Evolutionary conservation across 2,113 vertebrate genomes (phyloP).

Genomic region (Dicentrarchus labrax): DNA sequence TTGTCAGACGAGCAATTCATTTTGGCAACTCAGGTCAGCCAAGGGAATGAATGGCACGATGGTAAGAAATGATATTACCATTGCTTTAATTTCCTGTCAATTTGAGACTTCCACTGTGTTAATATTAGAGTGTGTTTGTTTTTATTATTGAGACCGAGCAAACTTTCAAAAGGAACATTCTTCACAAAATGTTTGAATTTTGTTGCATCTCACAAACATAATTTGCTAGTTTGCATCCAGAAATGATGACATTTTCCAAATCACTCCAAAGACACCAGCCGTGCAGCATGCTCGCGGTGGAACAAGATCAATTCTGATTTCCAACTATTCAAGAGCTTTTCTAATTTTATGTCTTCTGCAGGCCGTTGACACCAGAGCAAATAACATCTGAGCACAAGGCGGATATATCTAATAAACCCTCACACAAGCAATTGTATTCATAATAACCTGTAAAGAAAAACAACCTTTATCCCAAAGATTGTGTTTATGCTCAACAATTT

Average conservation of each 20-base stretch:
- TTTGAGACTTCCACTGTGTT: constrained; percentile 44
- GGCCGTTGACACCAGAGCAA: constrained; percentile 36
- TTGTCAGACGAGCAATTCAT: constrained; percentile 64
- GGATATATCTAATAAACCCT: constrained; percentile 37
- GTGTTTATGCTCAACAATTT: constrained; percentile 2
- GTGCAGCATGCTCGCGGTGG: neutral
- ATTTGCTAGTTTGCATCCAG: constrained; percentile 21
- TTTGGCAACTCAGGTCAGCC: constrained; percentile 70
- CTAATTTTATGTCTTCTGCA: constrained; percentile 41
- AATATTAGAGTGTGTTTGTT: constrained; percentile 58
- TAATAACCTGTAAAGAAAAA: constrained; percentile 9
- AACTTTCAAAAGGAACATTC: neutral
- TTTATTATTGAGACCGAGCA: constrained; percentile 9
- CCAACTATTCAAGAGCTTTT: constrained; percentile 29
- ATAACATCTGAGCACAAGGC: constrained; percentile 18
- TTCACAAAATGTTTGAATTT: neutral
- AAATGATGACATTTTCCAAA: constrained; percentile 9
- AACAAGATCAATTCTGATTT: constrained; percentile 35
- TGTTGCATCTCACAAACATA: neutral
- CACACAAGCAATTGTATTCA: constrained; percentile 29
- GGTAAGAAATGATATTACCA: constrained; percentile 62
- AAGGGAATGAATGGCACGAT: constrained; percentile 62
- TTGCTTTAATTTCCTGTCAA: constrained; percentile 79
- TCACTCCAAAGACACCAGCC: neutral
- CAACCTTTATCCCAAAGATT: neutral